phyloP scores from a whole-genome alignment of 2,888 invertebrate genomes.

The Xanthorhoe designata region DNA sequence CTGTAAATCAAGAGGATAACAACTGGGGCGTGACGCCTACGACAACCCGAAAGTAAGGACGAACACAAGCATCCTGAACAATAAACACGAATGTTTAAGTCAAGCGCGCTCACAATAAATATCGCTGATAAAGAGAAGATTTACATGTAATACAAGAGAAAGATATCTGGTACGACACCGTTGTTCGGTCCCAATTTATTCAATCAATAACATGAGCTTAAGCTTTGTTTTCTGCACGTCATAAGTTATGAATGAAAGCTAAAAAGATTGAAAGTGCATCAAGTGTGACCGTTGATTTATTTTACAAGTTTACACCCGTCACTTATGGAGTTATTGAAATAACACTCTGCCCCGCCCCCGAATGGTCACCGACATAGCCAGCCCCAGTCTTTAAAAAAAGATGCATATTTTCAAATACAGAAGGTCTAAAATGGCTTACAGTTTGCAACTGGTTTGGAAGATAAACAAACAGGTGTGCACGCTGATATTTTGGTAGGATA shows the following conservation, averaged over 20 bases:
- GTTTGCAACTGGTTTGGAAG: slow-evolving; percentile 73
- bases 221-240: slow-evolving; percentile 46
- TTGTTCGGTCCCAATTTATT: slow-evolving; percentile 61
- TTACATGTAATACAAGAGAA: slow-evolving; percentile 67
- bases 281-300: slow-evolving; percentile 72
- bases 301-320: slow-evolving; percentile 72
- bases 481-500: slow-evolving; percentile 60
- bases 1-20: slow-evolving; percentile 65
- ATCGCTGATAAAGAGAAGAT: slow-evolving; percentile 75
- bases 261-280: slow-evolving; percentile 80
- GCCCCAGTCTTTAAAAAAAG: slow-evolving; percentile 67
- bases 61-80: slow-evolving; percentile 54
- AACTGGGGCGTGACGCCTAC: slow-evolving; percentile 78
- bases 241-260: slow-evolving; percentile 49
- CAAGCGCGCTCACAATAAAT: slow-evolving; percentile 78
- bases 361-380: slow-evolving; percentile 65
- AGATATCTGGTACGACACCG: slow-evolving; percentile 68
- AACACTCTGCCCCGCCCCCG: slow-evolving; percentile 65
- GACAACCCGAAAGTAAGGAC: slow-evolving; percentile 69
- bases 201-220: slow-evolving; percentile 48
- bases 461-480: slow-evolving; percentile 59
- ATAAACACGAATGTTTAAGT: slow-evolving; percentile 76
- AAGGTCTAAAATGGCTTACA: slow-evolving; percentile 69
- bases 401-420: slow-evolving; percentile 67
- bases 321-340: slow-evolving; percentile 74